Percentiles rank a stretch among this genome's conserved stretches.
These are phyloP conservation scores for Notolabrus celidotus DNA, from an alignment of 2,797 vertebrate species.

Conservation along the genomic window DNA sequence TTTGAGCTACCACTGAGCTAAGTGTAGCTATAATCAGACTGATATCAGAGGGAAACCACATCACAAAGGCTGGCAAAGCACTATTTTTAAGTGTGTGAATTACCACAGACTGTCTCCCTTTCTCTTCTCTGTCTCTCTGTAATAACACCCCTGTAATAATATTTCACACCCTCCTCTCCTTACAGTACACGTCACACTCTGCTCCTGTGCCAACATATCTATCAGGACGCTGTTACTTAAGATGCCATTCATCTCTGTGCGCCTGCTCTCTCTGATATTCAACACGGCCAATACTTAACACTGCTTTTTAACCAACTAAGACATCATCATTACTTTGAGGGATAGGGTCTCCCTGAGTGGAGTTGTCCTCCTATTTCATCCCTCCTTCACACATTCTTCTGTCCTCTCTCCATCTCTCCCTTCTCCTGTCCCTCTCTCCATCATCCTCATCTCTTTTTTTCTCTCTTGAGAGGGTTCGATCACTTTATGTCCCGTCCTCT, in stretches of 20 bases:
- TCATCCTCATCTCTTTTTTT: constrained; percentile 74
- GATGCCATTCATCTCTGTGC: constrained; percentile 78
- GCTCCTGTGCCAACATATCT: constrained; percentile 71
- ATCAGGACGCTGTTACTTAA: constrained; percentile 83
- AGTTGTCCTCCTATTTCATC: constrained; percentile 81
- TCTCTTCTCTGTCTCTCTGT: constrained; percentile 6
- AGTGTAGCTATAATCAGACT: too few relatives aligned
- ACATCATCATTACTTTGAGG: constrained; percentile 86
- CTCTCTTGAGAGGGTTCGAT: constrained; percentile 73
- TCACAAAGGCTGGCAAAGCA: too few relatives aligned
- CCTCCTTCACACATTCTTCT: constrained; percentile 54
- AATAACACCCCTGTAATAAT: constrained; percentile 52
- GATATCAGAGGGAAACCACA: too few relatives aligned
- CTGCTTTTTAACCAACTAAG: constrained; percentile 87
- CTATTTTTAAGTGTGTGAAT: too few relatives aligned
- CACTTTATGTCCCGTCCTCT: constrained; percentile 72
- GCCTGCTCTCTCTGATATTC: constrained; percentile 64
- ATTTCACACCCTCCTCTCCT: constrained; percentile 49
- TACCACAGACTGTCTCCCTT: constrained; percentile 1
- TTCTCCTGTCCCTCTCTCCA: constrained; percentile 41
- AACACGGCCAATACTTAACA: constrained; percentile 75
- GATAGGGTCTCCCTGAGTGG: constrained; percentile 75
- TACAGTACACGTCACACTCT: constrained; percentile 50
- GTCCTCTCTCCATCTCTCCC: constrained; percentile 61
- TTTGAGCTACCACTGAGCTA: too few relatives aligned